Conservation (phyloP, 2,797 vertebrate species). For the Chloroceryle amazona region DNA sequence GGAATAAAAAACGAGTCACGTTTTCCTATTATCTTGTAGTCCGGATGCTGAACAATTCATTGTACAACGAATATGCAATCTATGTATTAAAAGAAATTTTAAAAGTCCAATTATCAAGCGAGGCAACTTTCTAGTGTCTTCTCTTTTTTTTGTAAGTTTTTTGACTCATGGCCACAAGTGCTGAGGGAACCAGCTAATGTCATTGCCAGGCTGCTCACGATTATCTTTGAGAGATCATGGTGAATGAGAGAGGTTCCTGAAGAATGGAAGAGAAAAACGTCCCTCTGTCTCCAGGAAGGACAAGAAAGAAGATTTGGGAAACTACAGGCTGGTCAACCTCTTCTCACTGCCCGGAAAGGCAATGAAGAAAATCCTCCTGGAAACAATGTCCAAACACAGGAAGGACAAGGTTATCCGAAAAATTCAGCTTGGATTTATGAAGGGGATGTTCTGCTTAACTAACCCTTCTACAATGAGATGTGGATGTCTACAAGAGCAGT, state of each 20-base stretch:
- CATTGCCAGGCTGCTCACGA: fast-evolving
- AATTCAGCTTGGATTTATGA: neutral
- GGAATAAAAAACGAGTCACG: conserved; percentile 26
- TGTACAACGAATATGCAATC: neutral
- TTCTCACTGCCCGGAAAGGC: neutral
- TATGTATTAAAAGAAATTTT: neutral
- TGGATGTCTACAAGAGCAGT: too few relatives aligned
- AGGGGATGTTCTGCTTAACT: neutral
- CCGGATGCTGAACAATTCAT: neutral
- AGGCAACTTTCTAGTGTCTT: neutral
- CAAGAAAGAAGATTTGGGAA: neutral
- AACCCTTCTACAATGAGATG: neutral
- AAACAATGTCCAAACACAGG: neutral
- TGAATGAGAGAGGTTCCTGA: neutral
- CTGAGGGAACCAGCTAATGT: neutral
- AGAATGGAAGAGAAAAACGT: neutral
- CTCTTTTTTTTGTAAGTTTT: neutral
- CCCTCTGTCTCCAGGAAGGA: neutral
- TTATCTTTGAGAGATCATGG: neutral
- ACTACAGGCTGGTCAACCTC: neutral
- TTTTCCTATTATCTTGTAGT: conserved; percentile 12
- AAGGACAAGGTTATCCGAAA: neutral
- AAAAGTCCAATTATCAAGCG: neutral
- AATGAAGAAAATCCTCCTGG: neutral
- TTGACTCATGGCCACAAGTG: fast-evolving